These are phyloP conservation scores for Motacilla alba DNA, from an alignment of 2,113 vertebrate genomes.

Conservation along the genomic window DNA sequence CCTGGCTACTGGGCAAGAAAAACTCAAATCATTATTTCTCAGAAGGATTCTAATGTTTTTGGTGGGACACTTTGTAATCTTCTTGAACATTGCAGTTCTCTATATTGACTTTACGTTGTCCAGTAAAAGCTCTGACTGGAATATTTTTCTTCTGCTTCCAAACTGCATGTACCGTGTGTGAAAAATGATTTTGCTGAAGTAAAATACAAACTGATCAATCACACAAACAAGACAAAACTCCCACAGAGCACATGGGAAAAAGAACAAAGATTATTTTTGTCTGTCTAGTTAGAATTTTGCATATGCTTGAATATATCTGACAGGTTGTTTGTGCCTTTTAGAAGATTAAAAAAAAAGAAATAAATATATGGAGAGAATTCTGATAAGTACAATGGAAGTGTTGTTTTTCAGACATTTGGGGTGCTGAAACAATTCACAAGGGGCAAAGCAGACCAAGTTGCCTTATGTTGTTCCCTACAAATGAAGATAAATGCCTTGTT, in stretches of 20 bases:
- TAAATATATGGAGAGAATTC: neutral
- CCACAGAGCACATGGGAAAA: constrained; percentile 58
- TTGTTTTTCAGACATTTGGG: constrained; percentile 1
- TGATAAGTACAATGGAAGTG: neutral
- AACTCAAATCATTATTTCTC: neutral
- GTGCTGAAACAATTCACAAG: neutral
- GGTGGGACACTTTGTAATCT: neutral
- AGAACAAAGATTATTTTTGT: constrained; percentile 68
- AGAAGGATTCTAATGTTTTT: neutral
- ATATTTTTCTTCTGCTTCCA: constrained; percentile 3
- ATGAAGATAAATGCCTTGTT: constrained; percentile 31
- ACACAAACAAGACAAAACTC: constrained; percentile 67
- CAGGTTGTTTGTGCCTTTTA: constrained; percentile 63
- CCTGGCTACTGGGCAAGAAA: neutral
- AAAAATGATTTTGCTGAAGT: constrained; percentile 58
- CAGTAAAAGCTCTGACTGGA: neutral
- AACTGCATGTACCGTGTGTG: neutral
- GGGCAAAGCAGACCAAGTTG: neutral
- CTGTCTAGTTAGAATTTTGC: constrained; percentile 68
- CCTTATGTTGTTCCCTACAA: constrained; percentile 8
- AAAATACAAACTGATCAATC: constrained; percentile 66
- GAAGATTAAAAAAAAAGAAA: neutral
- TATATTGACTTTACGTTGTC: neutral
- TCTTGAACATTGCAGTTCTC: neutral
- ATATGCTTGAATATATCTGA: constrained; percentile 65